Base-by-base conservation (phyloP, 2,888 invertebrate species). In the Tyria jacobaeae region DNA sequence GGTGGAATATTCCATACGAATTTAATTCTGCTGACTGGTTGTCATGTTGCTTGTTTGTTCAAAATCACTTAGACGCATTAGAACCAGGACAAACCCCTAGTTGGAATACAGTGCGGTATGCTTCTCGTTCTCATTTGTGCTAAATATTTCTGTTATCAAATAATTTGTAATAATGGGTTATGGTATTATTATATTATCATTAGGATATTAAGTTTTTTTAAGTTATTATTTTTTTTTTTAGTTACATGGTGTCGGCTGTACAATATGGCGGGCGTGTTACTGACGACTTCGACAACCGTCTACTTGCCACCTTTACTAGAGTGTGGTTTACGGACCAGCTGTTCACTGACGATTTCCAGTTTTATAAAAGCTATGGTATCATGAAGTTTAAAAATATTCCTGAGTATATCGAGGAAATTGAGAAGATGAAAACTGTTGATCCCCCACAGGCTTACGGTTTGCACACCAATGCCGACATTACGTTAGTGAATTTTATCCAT, bases 1-100 rank as follows among this genome's bases (percentile, higher is more conserved):
- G 98, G 0, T 98, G 98, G 98, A 98, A 98, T 79, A 98, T 98
- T 77, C 98, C 98, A 0, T 98, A 98, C 79, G 98, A 98, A 85
- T 98, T 98, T 80, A 98, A 98, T 91, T 96, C 96, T 0, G 96
- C 98, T 10, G 98, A 98, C 87, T 98, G 97, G 97, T 90, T 96
- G 68, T 96, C 98, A 1, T 97, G 97, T 68, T 97, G 97, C 57
- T 95, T 97, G 90, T 98, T 97, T 84, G 95, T 97, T 7, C 97
- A 98, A 82, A 98, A 98, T 84, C 97, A 98, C 89, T 91, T 98
- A 61, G 98, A 97, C 80, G 96, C 96, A 63, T 93, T 97, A 70
- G 97, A 97, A 81, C 96, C 96, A 0, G 96, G 96, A 65, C 95
- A 96, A 78, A 95, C 95, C 24, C 95, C 97, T 37, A 97, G 96